Percentiles rank a stretch among this genome's conserved stretches.
These are phyloP conservation scores for Drosophila grimshawi DNA, from an alignment of 1,140 invertebrate species.

Conservation along the genomic window DNA sequence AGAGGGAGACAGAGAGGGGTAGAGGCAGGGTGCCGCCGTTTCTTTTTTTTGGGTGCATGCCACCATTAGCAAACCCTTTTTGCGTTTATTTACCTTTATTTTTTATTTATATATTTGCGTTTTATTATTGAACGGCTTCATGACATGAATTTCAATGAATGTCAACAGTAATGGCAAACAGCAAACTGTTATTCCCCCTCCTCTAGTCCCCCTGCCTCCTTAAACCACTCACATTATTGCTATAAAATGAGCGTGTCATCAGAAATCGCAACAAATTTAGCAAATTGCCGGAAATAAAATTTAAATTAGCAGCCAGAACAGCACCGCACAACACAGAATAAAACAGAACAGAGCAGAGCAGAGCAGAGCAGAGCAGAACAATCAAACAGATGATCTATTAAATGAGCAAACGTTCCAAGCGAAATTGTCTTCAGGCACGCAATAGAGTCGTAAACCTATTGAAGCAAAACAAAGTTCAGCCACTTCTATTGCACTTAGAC, in stretches of 20 bases:
- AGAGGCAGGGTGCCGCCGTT: too few species aligned
- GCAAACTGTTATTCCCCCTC: not conserved
- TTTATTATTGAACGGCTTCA: conserved; percentile 81
- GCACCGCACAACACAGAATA: not conserved
- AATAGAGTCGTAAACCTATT: not conserved
- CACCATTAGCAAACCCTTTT: conserved; percentile 80
- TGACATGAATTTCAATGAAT: conserved; percentile 82
- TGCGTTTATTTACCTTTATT: conserved; percentile 83
- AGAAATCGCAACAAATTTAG: conserved; percentile 80
- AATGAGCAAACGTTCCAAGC: conserved; percentile 20
- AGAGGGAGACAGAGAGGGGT: not conserved
- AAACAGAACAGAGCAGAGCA: too few species aligned
- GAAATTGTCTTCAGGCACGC: not conserved
- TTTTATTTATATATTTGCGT: conserved; percentile 82
- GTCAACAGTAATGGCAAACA: conserved; percentile 49
- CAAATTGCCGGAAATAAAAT: conserved; percentile 83
- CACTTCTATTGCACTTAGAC: too few species aligned
- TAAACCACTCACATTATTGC: conserved; percentile 61
- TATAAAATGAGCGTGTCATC: conserved; percentile 80
- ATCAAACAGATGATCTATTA: conserved; percentile 56
- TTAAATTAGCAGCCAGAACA: conserved; percentile 71
- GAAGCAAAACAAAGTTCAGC: not conserved
- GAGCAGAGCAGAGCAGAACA: not conserved
- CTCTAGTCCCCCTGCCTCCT: not conserved
- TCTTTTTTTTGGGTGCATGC: not conserved